Conservation (phyloP, 2,797 vertebrate species). For the Rhadinocentrus ornatus region DNA sequence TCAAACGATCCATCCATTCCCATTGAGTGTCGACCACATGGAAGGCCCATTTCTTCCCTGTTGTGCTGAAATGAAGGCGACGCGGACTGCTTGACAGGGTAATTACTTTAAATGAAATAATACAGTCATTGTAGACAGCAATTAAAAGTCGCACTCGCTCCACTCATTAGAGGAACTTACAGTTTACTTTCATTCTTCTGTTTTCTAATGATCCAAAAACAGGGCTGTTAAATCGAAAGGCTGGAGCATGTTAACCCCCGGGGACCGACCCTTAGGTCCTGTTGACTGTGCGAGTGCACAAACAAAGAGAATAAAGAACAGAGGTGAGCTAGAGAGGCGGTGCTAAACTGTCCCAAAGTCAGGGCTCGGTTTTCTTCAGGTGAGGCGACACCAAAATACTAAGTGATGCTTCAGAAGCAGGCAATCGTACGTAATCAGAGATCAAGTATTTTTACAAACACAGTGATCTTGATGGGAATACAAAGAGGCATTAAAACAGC, state of each 20-base stretch:
- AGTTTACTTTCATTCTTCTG: constrained; percentile 78
- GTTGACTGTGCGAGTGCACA: constrained; percentile 57
- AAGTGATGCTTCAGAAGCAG: not conserved
- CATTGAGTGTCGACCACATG: constrained; percentile 65
- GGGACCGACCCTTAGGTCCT: constrained; percentile 64
- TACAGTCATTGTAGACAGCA: constrained; percentile 80
- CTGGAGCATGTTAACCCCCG: constrained; percentile 62
- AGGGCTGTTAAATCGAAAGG: constrained; percentile 72
- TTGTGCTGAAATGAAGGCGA: constrained; percentile 76
- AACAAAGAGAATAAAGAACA: constrained; percentile 49
- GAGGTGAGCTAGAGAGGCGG: constrained; percentile 13
- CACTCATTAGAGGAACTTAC: constrained; percentile 80
- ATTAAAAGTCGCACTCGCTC: constrained; percentile 82
- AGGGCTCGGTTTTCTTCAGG: constrained; percentile 22
- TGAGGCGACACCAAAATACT: constrained; percentile 25
- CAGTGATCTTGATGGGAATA: constrained; percentile 27
- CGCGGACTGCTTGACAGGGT: constrained; percentile 78
- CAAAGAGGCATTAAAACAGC: constrained; percentile 30
- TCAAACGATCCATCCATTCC: constrained; percentile 73
- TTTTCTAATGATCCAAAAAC: constrained; percentile 80
- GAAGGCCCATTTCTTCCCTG: constrained; percentile 75
- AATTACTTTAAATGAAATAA: constrained; percentile 87
- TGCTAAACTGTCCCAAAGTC: constrained; percentile 17
- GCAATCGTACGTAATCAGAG: constrained; percentile 35
- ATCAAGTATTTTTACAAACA: constrained; percentile 10